A percentile compares a stretch with the other conserved stretches of the same genome.
These are phyloP conservation scores for Trimorus sp. DNA, from an alignment of 2,888 invertebrate species.

Conservation along the genomic window DNA sequence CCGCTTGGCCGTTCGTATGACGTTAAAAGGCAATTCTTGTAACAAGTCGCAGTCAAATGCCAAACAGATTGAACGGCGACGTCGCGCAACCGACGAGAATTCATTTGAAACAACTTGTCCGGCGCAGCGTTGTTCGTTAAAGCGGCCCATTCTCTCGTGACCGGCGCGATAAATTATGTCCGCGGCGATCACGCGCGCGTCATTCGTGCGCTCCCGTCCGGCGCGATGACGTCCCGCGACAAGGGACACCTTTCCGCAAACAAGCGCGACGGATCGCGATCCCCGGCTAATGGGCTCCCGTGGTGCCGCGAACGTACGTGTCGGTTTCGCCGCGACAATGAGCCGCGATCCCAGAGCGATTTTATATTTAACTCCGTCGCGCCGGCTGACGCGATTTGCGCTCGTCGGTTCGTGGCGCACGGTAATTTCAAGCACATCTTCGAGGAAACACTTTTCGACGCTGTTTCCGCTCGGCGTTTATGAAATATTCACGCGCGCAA, in stretches of 20 bases:
- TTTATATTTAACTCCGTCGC: too few relatives aligned
- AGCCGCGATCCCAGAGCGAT: too few relatives aligned
- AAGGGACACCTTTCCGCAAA: too few relatives aligned
- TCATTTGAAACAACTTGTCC: conserved; percentile 11
- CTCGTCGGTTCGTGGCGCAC: background rate
- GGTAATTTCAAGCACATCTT: conserved; percentile 46
- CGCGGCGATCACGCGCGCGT: conserved; percentile 20
- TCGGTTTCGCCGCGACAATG: too few relatives aligned
- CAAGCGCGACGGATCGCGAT: too few relatives aligned
- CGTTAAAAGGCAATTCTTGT: background rate
- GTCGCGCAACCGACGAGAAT: conserved; percentile 10
- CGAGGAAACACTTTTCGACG: conserved; percentile 44
- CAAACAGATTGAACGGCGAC: conserved; percentile 13
- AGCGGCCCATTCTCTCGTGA: conserved; percentile 18
- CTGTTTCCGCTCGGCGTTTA: conserved; percentile 42
- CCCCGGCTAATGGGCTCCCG: background rate
- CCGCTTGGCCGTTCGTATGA: too few relatives aligned
- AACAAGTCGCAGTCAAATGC: conserved; percentile 14
- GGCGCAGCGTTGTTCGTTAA: conserved; percentile 27
- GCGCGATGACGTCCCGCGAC: too few relatives aligned
- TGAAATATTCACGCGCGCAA: conserved; percentile 52
- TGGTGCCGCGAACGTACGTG: too few relatives aligned
- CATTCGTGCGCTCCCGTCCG: too few relatives aligned
- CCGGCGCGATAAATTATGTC: conserved; percentile 31
- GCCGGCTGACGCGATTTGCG: too few relatives aligned